Conservation (phyloP, 64 coral and sea anemone genomes). For the Astreopora myriophthalma region DNA sequence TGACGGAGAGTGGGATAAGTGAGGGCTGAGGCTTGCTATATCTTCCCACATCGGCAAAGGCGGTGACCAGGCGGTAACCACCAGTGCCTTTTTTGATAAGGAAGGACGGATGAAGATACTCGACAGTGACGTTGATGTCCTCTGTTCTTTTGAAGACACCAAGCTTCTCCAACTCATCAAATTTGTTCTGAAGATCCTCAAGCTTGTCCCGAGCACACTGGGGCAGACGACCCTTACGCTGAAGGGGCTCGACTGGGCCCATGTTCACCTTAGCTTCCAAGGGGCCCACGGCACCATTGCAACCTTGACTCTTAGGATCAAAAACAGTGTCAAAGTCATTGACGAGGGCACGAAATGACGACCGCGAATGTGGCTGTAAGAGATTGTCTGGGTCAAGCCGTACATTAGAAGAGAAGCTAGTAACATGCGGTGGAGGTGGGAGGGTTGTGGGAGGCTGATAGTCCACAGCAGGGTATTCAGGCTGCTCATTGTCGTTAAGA, state of each 20-base stretch:
- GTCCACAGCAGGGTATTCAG: neutral
- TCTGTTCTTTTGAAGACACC: slow-evolving; percentile 5
- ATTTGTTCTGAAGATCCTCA: slow-evolving; percentile 48
- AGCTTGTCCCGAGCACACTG: slow-evolving; percentile 16
- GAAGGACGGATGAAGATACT: neutral
- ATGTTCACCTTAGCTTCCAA: slow-evolving; percentile 50
- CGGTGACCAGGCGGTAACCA: neutral
- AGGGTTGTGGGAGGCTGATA: neutral
- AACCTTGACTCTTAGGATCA: neutral
- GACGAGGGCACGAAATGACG: neutral
- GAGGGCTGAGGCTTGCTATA: neutral
- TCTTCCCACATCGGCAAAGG: neutral
- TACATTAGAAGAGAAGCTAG: neutral
- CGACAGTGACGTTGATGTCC: neutral
- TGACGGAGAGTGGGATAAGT: neutral
- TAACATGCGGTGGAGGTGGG: neutral
- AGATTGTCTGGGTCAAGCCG: slow-evolving; percentile 35
- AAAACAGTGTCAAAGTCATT: slow-evolving; percentile 26
- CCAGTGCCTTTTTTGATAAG: neutral
- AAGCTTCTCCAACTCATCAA: slow-evolving; percentile 26
- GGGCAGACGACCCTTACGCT: slow-evolving; percentile 26
- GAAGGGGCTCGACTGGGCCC: slow-evolving; percentile 23
- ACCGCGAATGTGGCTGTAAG: neutral
- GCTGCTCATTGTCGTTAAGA: neutral
- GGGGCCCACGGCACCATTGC: slow-evolving; percentile 30